Conservation (phyloP, 2,888 invertebrate species). For the Augiades crinisus region DNA sequence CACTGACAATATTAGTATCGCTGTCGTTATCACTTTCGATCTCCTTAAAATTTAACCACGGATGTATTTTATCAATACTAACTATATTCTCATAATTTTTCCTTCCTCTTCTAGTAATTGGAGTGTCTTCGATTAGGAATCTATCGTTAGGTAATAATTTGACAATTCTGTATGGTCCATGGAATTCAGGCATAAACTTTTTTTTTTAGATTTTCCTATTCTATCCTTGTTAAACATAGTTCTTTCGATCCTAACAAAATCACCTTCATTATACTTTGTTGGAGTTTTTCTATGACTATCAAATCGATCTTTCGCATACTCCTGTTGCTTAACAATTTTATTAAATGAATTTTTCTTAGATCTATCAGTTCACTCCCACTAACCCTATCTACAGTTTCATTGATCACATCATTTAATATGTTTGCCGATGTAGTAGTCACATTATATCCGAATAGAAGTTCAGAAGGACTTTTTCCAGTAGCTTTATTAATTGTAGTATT, state of each 20-base stretch:
- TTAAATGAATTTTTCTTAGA: too few relatives aligned
- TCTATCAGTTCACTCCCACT: background rate
- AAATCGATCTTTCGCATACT: too few relatives aligned
- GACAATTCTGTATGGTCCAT: background rate
- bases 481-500: conserved; percentile 6
- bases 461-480: background rate
- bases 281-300: background rate
- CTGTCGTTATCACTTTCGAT: too few relatives aligned
- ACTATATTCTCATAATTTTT: background rate
- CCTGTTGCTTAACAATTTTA: too few relatives aligned
- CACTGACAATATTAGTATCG: too few relatives aligned
- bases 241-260: background rate
- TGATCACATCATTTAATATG: background rate
- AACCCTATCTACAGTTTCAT: background rate
- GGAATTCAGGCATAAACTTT: background rate
- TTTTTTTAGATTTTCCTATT: background rate
- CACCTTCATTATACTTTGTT: too few relatives aligned
- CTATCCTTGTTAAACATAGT: too few relatives aligned
- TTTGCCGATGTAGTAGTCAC: background rate
- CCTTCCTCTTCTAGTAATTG: background rate
- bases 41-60: background rate
- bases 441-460: background rate
- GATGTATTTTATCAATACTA: background rate
- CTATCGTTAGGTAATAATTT: background rate
- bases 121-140: background rate